phyloP scores from a whole-genome alignment of 2,888 invertebrate species.

The Pandemis corylana region DNA sequence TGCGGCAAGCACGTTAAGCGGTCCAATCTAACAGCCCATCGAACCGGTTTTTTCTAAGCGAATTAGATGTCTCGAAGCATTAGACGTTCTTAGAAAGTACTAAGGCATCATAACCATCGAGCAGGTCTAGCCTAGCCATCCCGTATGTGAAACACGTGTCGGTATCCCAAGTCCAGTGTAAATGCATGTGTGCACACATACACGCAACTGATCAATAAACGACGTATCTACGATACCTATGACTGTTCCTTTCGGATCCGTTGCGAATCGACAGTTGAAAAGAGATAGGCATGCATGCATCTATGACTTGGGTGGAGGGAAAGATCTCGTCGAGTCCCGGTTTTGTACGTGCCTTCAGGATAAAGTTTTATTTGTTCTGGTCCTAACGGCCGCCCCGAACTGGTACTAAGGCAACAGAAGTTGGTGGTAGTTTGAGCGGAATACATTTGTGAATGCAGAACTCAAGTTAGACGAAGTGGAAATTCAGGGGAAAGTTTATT shows the following conservation, averaged over 20 bases:
- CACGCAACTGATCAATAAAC: constrained; percentile 49
- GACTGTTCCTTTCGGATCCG: constrained; percentile 58
- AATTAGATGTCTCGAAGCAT: constrained; percentile 64
- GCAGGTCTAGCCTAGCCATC: constrained; percentile 66
- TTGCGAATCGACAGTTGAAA: constrained; percentile 45
- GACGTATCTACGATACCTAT: constrained; percentile 72
- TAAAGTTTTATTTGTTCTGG: constrained; percentile 33
- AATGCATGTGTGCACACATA: constrained; percentile 59
- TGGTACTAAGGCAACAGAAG: constrained; percentile 34
- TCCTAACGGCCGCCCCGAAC: constrained; percentile 23
- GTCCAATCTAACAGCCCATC: constrained; percentile 17
- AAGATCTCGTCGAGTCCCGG: constrained; percentile 18
- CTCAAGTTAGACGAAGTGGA: background rate
- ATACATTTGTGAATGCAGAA: background rate
- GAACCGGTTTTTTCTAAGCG: constrained; percentile 39
- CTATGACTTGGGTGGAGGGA: constrained; percentile 44
- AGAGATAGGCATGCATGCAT: constrained; percentile 54
- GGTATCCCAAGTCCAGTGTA: constrained; percentile 60
- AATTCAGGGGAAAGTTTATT: background rate
- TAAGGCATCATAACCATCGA: constrained; percentile 69
- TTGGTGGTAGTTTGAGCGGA: background rate
- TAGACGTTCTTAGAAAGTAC: constrained; percentile 85
- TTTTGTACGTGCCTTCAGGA: constrained; percentile 28
- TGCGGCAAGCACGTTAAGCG: constrained; percentile 3
- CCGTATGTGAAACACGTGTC: constrained; percentile 64